Conservation (phyloP, 2,888 invertebrate genomes). For the Leptopterna dolabrata region DNA sequence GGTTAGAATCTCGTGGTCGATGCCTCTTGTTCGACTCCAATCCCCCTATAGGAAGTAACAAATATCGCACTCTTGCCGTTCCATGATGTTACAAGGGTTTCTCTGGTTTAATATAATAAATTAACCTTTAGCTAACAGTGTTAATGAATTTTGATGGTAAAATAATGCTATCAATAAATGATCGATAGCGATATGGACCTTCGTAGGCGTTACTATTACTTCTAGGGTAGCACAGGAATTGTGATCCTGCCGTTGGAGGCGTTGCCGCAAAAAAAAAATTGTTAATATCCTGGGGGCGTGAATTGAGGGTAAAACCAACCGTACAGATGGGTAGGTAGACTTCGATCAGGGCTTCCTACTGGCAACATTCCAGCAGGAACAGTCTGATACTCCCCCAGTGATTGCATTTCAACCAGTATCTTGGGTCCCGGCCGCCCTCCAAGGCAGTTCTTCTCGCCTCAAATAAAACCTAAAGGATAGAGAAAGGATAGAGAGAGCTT, state of each 20-base stretch:
- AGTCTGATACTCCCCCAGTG: conserved; percentile 1
- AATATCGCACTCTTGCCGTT: too few relatives aligned
- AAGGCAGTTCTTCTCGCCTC: background rate
- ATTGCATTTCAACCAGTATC: conserved; percentile 38
- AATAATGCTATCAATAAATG: too few relatives aligned
- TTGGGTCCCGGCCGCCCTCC: background rate
- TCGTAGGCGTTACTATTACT: too few relatives aligned
- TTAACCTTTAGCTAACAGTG: too few relatives aligned
- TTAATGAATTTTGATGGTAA: too few relatives aligned
- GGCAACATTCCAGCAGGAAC: conserved; percentile 25
- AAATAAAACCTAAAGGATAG: background rate
- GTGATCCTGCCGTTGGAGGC: background rate
- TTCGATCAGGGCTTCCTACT: background rate
- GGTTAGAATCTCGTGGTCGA: too few relatives aligned
- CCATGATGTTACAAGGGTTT: too few relatives aligned
- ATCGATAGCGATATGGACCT: too few relatives aligned
- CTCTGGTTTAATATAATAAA: too few relatives aligned
- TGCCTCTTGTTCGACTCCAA: too few relatives aligned
- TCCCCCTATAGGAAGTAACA: too few relatives aligned
- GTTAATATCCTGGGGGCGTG: background rate
- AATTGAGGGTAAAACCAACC: background rate
- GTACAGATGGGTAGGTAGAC: background rate
- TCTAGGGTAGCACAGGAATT: background rate
- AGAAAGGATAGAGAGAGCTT: conserved; percentile 1
- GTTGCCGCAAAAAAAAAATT: background rate